Evolutionary conservation across 2,113 vertebrate species (phyloP), one percentile per base, ranked within the genome.

Genomic region (Xiphophorus couchianus): DNA sequence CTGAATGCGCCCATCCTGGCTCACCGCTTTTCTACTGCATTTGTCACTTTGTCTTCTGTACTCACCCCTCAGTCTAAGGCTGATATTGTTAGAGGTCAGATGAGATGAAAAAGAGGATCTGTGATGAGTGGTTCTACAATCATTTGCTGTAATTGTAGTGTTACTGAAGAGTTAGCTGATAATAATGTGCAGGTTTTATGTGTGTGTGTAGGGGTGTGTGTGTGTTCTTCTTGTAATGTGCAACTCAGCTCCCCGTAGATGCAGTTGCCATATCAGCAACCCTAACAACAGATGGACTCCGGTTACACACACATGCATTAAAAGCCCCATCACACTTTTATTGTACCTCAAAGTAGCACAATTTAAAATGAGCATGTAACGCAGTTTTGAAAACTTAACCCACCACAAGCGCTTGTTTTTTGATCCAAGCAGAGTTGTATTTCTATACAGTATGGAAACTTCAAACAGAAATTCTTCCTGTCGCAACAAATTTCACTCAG

Each of bases 111-210:
- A 90, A 86, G 87, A 88, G 76, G 78, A 73, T 11, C 58, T n/a
- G 74, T 85, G 84, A 90, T 88, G 77, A 90, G 92, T 88, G 80
- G 78, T 85, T 87, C 85, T 67, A 73, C 80, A 73, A 90, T 90
- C 80, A 87, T 85, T 83, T 79, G 80, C 87, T 90, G 87, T 94
- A 92, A 94, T 94, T 92, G 90, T 89, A 86, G 88, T 91, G 90
- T 91, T 88, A 90, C 90, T 92, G 75, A 90, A 89, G 89, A 86
- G 88, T 88, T 91, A 78, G 87, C 81, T 69, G 76, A 71, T 69
- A 78, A 78, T 70, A 31, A 74, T 74, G 28, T 68, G 64, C 27
- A 63, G 62, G 66, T 72, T 62, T 71, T 67, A 58, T 73, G 73
- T 62, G 62, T 63, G 66, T 73, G 65, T 76, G 58, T 78, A 5